phyloP scores from a whole-genome alignment of 2,797 vertebrate genomes.

The Melanotaenia maccullochi region DNA sequence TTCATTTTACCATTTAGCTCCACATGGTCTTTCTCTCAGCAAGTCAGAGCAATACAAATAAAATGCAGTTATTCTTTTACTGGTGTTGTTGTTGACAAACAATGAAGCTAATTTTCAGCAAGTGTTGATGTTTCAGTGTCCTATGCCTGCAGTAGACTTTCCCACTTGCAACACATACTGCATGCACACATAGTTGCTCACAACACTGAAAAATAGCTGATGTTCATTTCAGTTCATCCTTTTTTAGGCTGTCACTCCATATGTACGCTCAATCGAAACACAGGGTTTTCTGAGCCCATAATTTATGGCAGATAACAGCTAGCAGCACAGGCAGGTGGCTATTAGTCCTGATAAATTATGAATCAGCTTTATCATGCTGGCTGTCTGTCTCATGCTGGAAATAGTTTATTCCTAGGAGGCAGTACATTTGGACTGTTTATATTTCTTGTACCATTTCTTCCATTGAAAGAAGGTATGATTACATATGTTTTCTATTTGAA shows the following conservation, averaged over 20 bases:
- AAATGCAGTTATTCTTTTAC: too few species aligned
- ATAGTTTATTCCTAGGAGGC: constrained; percentile 57
- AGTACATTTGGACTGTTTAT: constrained; percentile 40
- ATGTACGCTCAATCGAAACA: constrained; percentile 62
- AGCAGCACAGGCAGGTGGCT: constrained; percentile 71
- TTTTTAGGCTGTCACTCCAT: constrained; percentile 48
- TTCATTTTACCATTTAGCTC: too few species aligned
- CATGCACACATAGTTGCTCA: constrained; percentile 6
- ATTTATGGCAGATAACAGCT: constrained; percentile 70
- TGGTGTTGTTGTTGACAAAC: too few species aligned
- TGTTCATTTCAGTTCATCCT: constrained; percentile 52
- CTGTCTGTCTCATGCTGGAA: constrained; percentile 62
- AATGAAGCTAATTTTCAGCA: neutral
- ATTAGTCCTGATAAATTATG: constrained; percentile 80
- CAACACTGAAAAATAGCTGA: constrained; percentile 1
- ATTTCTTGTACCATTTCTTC: constrained; percentile 35
- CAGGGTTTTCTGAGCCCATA: constrained; percentile 49
- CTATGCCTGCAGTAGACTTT: neutral
- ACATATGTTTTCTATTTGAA: constrained; percentile 17
- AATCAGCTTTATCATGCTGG: constrained; percentile 69
- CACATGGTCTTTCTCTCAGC: too few species aligned
- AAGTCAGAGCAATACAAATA: too few species aligned
- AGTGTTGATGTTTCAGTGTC: neutral
- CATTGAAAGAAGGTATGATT: constrained; percentile 16
- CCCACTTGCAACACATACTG: neutral